Conservation (phyloP, 2,113 vertebrate genomes). For the Montifringilla adamsi region DNA sequence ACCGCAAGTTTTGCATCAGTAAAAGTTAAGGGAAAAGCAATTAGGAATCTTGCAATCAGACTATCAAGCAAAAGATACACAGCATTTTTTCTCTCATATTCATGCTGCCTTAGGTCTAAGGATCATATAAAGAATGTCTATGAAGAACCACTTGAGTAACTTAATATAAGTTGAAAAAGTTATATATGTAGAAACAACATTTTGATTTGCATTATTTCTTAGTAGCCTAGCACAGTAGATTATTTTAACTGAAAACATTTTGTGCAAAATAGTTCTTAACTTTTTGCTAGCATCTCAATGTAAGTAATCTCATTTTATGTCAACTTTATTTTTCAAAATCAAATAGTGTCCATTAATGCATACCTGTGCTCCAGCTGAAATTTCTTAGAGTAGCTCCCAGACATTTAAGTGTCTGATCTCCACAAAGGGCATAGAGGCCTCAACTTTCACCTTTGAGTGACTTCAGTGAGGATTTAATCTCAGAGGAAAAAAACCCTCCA, state of each 20-base stretch:
- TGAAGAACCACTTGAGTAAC: neutral
- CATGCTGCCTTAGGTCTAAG: neutral
- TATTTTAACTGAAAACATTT: neutral
- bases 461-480: neutral
- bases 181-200: neutral
- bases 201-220: neutral
- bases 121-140: neutral
- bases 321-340: neutral
- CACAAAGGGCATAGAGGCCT: neutral
- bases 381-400: neutral
- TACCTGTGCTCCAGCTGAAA: neutral
- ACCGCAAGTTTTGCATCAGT: neutral
- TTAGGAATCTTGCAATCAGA: neutral
- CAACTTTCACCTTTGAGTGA: neutral
- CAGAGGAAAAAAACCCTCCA: rapidly evolving
- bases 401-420: neutral
- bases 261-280: neutral
- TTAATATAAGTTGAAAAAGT: neutral
- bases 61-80: neutral
- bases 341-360: neutral
- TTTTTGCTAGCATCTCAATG: neutral
- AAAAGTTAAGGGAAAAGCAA: neutral
- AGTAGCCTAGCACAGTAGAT: neutral
- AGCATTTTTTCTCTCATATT: neutral
- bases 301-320: neutral